Percentiles rank a stretch among this genome's conserved stretches.
Evolutionary conservation across 2,888 invertebrate genomes (phyloP).

Genomic region (Drosophila niveifrons): DNA sequence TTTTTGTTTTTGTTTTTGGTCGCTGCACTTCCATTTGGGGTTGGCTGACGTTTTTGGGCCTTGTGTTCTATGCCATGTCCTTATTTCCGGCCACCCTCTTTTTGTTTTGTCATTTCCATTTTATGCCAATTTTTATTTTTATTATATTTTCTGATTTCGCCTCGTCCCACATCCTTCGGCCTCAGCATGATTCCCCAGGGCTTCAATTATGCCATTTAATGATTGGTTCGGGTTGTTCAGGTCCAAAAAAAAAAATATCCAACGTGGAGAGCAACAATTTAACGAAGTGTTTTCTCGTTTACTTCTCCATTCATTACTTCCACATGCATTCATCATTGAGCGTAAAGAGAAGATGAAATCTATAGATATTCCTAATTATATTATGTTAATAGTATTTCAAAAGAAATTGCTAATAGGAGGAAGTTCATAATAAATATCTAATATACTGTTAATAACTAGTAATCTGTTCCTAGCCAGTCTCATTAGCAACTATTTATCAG

Average conservation of each 20-base stretch:
- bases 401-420: background rate
- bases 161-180: constrained; percentile 8
- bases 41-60: constrained; percentile 35
- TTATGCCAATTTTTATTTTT: constrained; percentile 70
- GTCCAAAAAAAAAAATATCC: constrained; percentile 11
- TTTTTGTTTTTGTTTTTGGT: constrained; percentile 15
- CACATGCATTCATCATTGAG: background rate
- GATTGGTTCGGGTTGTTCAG: constrained; percentile 61
- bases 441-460: too few relatives aligned
- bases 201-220: constrained; percentile 76
- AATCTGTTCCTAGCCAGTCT: too few relatives aligned
- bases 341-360: background rate
- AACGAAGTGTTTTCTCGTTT: constrained; percentile 18
- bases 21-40: constrained; percentile 48
- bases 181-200: constrained; percentile 62
- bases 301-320: background rate
- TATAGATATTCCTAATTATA: background rate
- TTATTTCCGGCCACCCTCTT: constrained; percentile 57
- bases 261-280: constrained; percentile 31
- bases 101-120: constrained; percentile 67
- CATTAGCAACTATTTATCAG: background rate
- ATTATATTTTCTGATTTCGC: constrained; percentile 65
- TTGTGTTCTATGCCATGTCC: constrained; percentile 39
- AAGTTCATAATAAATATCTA: background rate
- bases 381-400: background rate